phyloP scores from a whole-genome alignment of 2,888 invertebrate genomes.

The Cryptosula pallasiana region DNA sequence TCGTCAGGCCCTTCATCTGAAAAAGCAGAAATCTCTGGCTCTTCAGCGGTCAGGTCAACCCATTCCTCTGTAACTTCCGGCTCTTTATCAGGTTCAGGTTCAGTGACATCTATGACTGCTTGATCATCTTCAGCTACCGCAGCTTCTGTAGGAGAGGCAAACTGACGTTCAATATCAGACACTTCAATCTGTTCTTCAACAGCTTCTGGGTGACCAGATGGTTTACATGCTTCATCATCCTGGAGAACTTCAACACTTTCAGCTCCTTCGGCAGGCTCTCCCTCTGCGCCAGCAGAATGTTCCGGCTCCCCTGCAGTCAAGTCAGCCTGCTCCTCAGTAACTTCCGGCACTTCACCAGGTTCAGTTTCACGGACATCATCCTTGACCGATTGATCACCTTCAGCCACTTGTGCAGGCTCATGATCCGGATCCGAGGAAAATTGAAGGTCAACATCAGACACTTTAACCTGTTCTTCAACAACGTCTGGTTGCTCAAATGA shows the following conservation, averaged over 20 bases:
- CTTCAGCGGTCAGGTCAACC: not conserved
- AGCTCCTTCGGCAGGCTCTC: not conserved
- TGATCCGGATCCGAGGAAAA: too few relatives aligned
- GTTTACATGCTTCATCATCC: too few relatives aligned
- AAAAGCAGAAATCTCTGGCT: not conserved
- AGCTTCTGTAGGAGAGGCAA: too few relatives aligned
- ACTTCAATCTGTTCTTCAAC: too few relatives aligned
- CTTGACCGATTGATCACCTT: not conserved
- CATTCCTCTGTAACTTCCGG: not conserved
- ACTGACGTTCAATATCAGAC: too few relatives aligned
- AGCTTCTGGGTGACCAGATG: too few relatives aligned
- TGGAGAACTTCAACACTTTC: too few relatives aligned
- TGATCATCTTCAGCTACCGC: too few relatives aligned
- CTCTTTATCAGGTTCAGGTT: too few relatives aligned
- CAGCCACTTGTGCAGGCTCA: not conserved
- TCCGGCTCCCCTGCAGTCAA: not conserved
- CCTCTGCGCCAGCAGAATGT: not conserved
- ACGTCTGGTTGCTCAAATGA: too few relatives aligned
- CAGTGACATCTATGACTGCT: too few relatives aligned
- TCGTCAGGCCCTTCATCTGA: not conserved
- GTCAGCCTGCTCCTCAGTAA: not conserved
- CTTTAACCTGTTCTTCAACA: not conserved
- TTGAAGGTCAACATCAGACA: too few relatives aligned
- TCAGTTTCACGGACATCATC: not conserved
- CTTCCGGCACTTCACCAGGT: not conserved